Conservation (phyloP, 2,113 vertebrate species). For the Egretta garzetta region DNA sequence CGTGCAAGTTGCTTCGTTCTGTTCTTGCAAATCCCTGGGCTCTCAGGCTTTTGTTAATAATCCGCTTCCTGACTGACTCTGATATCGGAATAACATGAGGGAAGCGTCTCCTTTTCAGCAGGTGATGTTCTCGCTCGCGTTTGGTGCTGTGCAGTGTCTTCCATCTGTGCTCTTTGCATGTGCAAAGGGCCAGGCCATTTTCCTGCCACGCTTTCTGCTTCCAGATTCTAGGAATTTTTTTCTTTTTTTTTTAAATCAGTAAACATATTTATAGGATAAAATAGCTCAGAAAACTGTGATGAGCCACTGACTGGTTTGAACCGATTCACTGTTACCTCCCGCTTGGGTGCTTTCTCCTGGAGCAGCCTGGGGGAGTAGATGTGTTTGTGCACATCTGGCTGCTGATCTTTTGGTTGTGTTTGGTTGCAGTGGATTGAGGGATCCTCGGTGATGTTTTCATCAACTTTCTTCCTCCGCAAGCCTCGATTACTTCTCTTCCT, state of each 20-base stretch:
- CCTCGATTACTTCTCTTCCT: background rate
- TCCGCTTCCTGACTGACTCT: background rate
- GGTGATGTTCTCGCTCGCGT: background rate
- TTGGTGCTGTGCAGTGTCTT: background rate
- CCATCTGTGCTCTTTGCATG: background rate
- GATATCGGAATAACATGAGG: accelerated
- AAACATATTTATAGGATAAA: background rate
- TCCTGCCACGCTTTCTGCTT: background rate
- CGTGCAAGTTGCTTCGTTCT: background rate
- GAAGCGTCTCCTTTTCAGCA: background rate
- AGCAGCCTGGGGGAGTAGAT: background rate
- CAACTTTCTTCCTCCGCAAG: background rate
- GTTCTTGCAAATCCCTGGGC: accelerated
- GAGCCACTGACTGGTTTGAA: background rate
- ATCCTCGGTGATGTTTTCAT: background rate
- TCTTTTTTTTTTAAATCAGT: background rate
- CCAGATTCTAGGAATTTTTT: background rate
- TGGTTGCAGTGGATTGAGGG: background rate
- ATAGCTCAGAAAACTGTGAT: background rate
- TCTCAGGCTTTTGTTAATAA: background rate
- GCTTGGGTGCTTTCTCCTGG: background rate
- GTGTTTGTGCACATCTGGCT: background rate
- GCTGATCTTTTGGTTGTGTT: accelerated
- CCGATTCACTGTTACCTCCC: background rate
- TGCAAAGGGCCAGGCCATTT: background rate